Base-by-base conservation (phyloP, 2,888 invertebrate genomes). In the Deilephila elpenor region DNA sequence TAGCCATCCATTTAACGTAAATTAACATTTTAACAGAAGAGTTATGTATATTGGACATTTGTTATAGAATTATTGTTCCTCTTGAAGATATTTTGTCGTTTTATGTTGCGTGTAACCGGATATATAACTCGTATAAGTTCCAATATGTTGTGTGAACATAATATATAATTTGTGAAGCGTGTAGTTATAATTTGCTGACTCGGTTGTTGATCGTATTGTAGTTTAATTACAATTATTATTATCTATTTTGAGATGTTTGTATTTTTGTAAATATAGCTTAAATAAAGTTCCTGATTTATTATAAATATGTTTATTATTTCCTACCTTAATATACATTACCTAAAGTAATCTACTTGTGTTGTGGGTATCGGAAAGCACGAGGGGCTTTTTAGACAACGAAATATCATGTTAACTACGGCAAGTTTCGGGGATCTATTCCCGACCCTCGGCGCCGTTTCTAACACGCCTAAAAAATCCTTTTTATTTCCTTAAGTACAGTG, bases 221-320 rank as follows among this genome's bases (percentile, higher is more conserved):
- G 79, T 82, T 82, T 86, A 83, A 85, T 89, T 85, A 82, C 85
- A 80, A 84, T 81, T 82, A 80, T 84, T 82, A 82, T 84, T 85
- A 80, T 82, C 83, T 92, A 93, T 93, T 93, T 93, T 91, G 91
- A 90, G 89, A 93, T 89, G 88, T 88, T 88, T 92, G 91, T 93
- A 92, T 92, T 91, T 92, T 90, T 93, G 93, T 94, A 94, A 89
- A 93, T 93, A 93, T 92, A 89, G 88, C 83, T 86, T 90, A 91
- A 93, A 93, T 93, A 93, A 93, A 94, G 94, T 94, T 94, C 94
- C 94, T 94, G 92, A 90, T 91, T 93, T 91, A 90, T 89, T 87
- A 85, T 83, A 82, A 51, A 70, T 25, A 56, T 64, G 25, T 70
- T 67, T 59, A 25, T 29, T 53, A 29, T 32, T 29, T 25, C 17